A percentile compares a stretch with the other conserved stretches of the same genome.
These are phyloP conservation scores for Drepanosiphum platanoidis DNA, from an alignment of 2,888 invertebrate genomes.

Conservation along the genomic window DNA sequence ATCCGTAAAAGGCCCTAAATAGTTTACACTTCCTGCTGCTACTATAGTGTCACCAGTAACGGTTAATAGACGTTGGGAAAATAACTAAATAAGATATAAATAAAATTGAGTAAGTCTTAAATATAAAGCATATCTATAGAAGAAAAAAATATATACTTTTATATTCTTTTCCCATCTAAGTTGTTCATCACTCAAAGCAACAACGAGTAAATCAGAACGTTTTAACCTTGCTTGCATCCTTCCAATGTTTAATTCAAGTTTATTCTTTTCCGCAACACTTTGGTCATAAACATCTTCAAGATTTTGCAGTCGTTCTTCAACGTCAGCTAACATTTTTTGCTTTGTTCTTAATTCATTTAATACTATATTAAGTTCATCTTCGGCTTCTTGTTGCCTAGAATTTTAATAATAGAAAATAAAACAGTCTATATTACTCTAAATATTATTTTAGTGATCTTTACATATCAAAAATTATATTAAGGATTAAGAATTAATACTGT, in stretches of 20 bases:
- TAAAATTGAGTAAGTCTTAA: neutral
- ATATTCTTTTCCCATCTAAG: conserved; percentile 74
- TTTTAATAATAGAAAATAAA: neutral
- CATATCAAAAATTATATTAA: no score
- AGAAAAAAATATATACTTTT: conserved; percentile 72
- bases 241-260: conserved; percentile 78
- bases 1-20: conserved; percentile 89
- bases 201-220: conserved; percentile 84
- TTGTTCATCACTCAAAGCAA: conserved; percentile 88
- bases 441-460: no score
- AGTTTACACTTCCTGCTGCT: conserved; percentile 88
- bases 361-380: conserved; percentile 75
- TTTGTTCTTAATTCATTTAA: conserved; percentile 71
- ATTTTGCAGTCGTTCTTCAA: conserved; percentile 76
- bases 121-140: neutral
- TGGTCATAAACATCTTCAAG: conserved; percentile 75
- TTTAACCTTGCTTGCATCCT: conserved; percentile 81
- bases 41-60: conserved; percentile 87
- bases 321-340: conserved; percentile 82
- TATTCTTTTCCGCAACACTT: conserved; percentile 80
- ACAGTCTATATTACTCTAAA: no score
- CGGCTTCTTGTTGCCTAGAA: conserved; percentile 71
- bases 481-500: no score
- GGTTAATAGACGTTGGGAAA: conserved; percentile 29
- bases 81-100: conserved; percentile 14